Base-by-base conservation (phyloP, 2,888 invertebrate genomes). In the Cephalotes varians region DNA sequence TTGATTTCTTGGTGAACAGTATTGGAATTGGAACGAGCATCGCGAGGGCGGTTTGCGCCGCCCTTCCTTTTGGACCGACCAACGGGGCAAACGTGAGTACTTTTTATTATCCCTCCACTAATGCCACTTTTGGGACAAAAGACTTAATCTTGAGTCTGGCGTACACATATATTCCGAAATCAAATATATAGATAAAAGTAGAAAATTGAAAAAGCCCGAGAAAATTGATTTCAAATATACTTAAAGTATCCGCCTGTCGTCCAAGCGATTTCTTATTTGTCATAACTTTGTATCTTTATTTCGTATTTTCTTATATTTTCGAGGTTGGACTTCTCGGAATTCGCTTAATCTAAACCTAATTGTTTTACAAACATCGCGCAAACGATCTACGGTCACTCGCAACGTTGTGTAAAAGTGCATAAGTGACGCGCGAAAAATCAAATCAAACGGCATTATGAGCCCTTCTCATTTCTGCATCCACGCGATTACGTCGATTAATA, bases 401-500 rank as follows among this genome's bases (percentile, higher is more conserved):
- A 21, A 40, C 21, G 21, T 21, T 25, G 31, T n/a, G 10, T 54
- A 40, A 31, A 28, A n/a, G 25, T 44, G 44, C 40, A 44, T 71
- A 44, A 77, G 18, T 56, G 31, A 79, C 71, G 56, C 31, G 21
- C 44, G 72, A 71, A 34, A 56, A 79, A 71, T 56, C 73, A 47
- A 71, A 79, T 71, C 34, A 77, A 77, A 21, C 54, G 0, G 34
- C 12, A 28, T 71, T 51, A 65, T 10, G n/a, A 51, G 49, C 49
- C 34, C 34, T 54, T 12, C 40, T 21, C 72, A 7, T 28, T 54
- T n/a, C 18, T 12, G 21, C 37, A 31, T 34, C 28, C 67, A 18
- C 37, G 56, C 44, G 56, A 72, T 79, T 79, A 79, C 77, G 31
- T 79, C 72, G 77, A 79, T 79, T 79, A 80, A 73, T 80, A 80